phyloP scores from a whole-genome alignment of 2,888 invertebrate species.

The Lasiommata megera region DNA sequence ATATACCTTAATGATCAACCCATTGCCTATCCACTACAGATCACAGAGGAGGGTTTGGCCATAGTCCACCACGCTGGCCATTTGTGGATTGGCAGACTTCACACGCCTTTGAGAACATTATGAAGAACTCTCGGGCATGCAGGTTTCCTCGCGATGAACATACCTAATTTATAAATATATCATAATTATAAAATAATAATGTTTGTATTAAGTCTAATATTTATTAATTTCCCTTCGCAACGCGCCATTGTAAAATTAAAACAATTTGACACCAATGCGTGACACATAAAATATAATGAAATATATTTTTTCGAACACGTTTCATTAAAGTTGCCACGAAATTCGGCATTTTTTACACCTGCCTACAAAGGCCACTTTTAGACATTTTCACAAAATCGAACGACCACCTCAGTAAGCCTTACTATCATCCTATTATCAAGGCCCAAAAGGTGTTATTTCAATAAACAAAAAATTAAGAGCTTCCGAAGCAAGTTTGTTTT shows the following conservation, averaged over 20 bases:
- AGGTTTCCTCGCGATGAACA: too few relatives aligned
- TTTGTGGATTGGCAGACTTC: too few relatives aligned
- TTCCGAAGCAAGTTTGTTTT: conserved; percentile 22
- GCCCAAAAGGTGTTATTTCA: conserved; percentile 18
- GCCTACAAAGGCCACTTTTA: conserved; percentile 53
- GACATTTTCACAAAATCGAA: conserved; percentile 6
- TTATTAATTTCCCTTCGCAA: background rate
- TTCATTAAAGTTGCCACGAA: conserved; percentile 22
- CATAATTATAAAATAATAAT: too few relatives aligned
- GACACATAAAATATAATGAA: conserved; percentile 1
- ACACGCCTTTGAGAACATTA: too few relatives aligned
- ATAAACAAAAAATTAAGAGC: background rate
- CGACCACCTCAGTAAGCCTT: background rate
- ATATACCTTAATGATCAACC: too few relatives aligned
- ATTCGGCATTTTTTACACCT: conserved; percentile 57
- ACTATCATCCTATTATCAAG: background rate
- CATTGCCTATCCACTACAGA: too few relatives aligned
- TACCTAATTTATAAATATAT: too few relatives aligned
- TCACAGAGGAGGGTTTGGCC: too few relatives aligned
- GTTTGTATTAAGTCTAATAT: too few relatives aligned
- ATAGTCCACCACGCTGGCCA: too few relatives aligned
- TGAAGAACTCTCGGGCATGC: too few relatives aligned
- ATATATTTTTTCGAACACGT: background rate
- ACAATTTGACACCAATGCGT: background rate
- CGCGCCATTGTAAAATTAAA: background rate